A percentile compares a stretch with the other conserved stretches of the same genome.
Conservation (phyloP, 92 coral and sea anemone species). For the Phymanthus crucifer region DNA sequence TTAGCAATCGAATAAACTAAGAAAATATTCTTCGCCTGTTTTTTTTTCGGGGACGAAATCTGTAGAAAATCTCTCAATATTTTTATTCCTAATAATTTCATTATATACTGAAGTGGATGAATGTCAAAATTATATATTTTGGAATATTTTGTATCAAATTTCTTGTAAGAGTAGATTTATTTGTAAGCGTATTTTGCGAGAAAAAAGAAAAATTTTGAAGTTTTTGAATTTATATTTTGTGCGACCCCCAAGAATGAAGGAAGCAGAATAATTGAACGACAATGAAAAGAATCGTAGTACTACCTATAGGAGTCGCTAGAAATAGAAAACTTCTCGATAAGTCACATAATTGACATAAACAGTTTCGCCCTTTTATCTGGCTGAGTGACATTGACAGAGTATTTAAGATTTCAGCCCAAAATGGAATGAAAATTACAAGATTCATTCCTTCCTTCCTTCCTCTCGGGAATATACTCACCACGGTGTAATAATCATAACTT, state of each 20-base stretch:
- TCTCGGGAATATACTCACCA: not conserved
- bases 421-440: not conserved
- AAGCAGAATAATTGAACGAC: constrained; percentile 10
- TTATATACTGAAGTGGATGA: too few species aligned
- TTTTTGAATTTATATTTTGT: too few species aligned
- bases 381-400: not conserved
- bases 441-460: not conserved
- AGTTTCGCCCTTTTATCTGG: not conserved
- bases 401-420: not conserved
- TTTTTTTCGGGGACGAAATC: too few species aligned
- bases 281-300: constrained; percentile 8
- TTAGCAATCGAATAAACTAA: too few species aligned
- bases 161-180: too few species aligned
- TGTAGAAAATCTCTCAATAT: too few species aligned
- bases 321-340: not conserved
- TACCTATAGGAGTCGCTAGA: not conserved
- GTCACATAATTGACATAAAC: constrained; percentile 1
- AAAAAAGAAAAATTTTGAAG: too few species aligned
- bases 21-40: too few species aligned
- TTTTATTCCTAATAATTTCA: too few species aligned
- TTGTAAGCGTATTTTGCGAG: too few species aligned
- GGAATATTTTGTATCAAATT: too few species aligned
- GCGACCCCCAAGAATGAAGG: constrained; percentile 10
- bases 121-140: too few species aligned
- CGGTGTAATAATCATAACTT: not conserved